phyloP scores from a whole-genome alignment of 2,797 vertebrate genomes.

The Pangasius macronema region DNA sequence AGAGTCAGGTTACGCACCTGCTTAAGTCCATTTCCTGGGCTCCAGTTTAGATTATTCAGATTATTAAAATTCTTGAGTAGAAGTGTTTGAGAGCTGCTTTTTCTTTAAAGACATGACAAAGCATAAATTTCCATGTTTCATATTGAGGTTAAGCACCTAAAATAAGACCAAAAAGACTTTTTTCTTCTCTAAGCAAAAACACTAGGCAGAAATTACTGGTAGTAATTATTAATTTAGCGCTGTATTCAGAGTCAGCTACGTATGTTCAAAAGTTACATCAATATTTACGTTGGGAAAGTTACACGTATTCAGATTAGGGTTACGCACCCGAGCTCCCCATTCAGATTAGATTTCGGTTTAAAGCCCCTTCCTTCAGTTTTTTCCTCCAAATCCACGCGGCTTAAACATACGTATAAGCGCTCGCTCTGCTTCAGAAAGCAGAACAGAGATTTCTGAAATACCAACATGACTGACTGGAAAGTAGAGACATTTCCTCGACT shows the following conservation, averaged over 20 bases:
- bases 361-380: background rate
- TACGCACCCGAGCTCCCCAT: background rate
- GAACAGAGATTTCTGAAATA: background rate
- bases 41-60: background rate
- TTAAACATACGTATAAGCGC: background rate
- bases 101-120: background rate
- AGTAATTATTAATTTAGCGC: background rate
- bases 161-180: background rate
- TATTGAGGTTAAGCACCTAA: background rate
- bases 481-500: background rate
- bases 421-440: background rate
- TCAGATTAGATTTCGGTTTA: background rate
- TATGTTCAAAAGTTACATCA: background rate
- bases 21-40: background rate
- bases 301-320: background rate
- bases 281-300: background rate
- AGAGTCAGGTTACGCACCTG: background rate
- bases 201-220: background rate
- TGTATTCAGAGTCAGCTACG: no score
- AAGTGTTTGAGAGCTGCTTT: background rate
- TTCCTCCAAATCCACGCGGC: background rate
- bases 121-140: background rate
- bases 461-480: background rate
- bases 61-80: background rate
- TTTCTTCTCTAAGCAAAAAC: background rate